These are phyloP conservation scores for Drosophila seclusa DNA, from an alignment of 2,888 invertebrate species.

Conservation along the genomic window DNA sequence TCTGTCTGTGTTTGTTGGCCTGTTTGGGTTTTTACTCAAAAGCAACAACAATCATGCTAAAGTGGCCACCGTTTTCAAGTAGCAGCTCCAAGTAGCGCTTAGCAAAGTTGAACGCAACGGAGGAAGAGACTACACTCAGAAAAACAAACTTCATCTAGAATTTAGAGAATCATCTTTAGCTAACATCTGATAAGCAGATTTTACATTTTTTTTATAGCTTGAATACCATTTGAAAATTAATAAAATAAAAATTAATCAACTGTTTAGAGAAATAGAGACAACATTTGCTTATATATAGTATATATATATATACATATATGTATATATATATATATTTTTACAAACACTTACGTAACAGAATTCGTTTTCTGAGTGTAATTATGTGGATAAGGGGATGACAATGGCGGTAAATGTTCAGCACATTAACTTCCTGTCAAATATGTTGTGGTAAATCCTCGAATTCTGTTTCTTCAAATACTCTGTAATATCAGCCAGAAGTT, in stretches of 20 bases:
- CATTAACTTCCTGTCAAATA: background rate
- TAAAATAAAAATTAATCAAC: too few relatives aligned
- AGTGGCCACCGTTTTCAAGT: constrained; percentile 39
- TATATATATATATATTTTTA: background rate
- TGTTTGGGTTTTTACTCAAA: constrained; percentile 26
- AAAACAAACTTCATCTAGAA: background rate
- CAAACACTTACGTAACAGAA: background rate
- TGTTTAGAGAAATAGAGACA: background rate
- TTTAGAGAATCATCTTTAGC: background rate
- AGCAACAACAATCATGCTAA: constrained; percentile 16
- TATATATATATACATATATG: background rate
- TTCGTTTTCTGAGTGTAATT: background rate
- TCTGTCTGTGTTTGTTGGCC: constrained; percentile 5
- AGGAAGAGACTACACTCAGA: constrained; percentile 6
- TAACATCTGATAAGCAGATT: background rate
- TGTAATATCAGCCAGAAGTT: background rate
- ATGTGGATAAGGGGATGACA: constrained; percentile 1
- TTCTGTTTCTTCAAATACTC: background rate
- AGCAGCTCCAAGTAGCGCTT: constrained; percentile 31
- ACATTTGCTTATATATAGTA: background rate
- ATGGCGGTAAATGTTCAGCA: background rate
- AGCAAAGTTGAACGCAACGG: constrained; percentile 10
- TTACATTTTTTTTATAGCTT: background rate
- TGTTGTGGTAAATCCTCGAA: background rate
- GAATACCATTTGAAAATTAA: background rate